These are phyloP conservation scores for Luffia ferchaultella DNA, from an alignment of 2,888 invertebrate genomes.

Conservation along the genomic window DNA sequence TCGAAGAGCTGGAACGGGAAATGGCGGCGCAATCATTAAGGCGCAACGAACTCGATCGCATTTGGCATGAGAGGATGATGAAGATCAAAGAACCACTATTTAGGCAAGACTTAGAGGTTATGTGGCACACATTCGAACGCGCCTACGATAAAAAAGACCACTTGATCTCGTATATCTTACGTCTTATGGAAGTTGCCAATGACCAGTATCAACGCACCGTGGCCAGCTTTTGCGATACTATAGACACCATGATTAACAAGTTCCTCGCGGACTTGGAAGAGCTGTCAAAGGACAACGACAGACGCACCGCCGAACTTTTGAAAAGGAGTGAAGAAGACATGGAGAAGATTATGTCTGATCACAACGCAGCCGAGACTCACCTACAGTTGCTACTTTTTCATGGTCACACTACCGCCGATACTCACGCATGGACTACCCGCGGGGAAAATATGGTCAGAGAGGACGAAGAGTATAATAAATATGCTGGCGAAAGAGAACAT, in stretches of 20 bases:
- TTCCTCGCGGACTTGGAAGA: conserved; percentile 40
- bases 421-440: conserved; percentile 39
- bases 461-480: conserved; percentile 45
- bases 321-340: conserved; percentile 31
- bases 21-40: conserved; percentile 32
- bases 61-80: conserved; percentile 42
- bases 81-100: conserved; percentile 51
- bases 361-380: conserved; percentile 45
- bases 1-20: conserved; percentile 39
- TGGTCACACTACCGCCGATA: conserved; percentile 37
- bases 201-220: conserved; percentile 71
- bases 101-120: conserved; percentile 40
- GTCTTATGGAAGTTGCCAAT: conserved; percentile 68
- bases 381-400: conserved; percentile 44
- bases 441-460: conserved; percentile 51
- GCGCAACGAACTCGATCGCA: conserved; percentile 36
- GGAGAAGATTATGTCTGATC: conserved; percentile 28
- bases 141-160: conserved; percentile 66
- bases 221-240: conserved; percentile 68
- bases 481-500: conserved; percentile 34
- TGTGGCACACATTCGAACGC: conserved; percentile 61
- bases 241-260: conserved; percentile 67
- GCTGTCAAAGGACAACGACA: conserved; percentile 34
- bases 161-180: conserved; percentile 60
- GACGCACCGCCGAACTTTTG: conserved; percentile 28